Conservation (phyloP, 2,888 invertebrate species). For the Cremastinae sp. region DNA sequence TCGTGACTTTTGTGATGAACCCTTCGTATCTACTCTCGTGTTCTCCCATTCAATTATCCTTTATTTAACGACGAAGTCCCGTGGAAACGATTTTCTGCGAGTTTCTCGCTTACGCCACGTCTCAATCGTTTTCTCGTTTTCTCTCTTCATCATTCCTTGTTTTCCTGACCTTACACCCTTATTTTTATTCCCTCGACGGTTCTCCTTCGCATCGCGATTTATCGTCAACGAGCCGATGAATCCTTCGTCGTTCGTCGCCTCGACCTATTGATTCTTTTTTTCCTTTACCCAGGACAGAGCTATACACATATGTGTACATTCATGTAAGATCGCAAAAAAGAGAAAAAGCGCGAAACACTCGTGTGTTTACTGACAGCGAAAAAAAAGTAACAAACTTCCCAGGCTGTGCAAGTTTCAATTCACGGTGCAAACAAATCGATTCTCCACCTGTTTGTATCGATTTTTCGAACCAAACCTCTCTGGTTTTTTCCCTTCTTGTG, state of each 20-base stretch:
- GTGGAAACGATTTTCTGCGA: neutral
- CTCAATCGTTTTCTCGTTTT: neutral
- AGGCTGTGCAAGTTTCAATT: neutral
- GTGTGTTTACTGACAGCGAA: too few species aligned
- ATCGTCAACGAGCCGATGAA: constrained; percentile 39
- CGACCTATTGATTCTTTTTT: neutral
- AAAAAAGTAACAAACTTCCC: too few species aligned
- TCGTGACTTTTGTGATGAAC: too few species aligned
- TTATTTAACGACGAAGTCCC: neutral
- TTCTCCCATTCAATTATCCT: too few species aligned
- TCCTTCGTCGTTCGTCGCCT: constrained; percentile 15
- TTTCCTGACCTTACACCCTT: neutral
- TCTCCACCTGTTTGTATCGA: neutral
- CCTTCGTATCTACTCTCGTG: too few species aligned
- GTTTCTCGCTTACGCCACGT: neutral
- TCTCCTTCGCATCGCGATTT: constrained; percentile 33
- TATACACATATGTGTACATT: neutral
- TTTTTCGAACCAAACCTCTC: neutral
- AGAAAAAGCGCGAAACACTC: too few species aligned
- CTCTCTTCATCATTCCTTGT: constrained; percentile 13
- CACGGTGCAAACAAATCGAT: constrained; percentile 23
- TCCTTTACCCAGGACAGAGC: neutral
- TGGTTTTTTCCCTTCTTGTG: neutral
- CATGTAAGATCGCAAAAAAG: too few species aligned
- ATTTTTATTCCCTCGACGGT: neutral